Evolutionary conservation across 2,113 vertebrate genomes (phyloP).

Genomic region (Daphoenositta chrysoptera): DNA sequence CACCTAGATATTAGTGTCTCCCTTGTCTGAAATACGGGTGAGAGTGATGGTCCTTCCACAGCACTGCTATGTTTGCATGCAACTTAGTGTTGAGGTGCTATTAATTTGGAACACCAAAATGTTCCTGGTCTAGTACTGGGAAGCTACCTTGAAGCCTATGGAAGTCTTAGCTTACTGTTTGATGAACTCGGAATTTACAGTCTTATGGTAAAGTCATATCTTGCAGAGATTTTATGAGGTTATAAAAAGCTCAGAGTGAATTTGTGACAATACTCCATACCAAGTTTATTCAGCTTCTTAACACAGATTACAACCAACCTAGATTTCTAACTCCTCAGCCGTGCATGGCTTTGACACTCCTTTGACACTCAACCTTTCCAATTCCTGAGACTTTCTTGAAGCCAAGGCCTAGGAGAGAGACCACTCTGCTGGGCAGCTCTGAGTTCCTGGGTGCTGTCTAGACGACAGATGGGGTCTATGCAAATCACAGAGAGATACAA

Average conservation of each 20-base stretch:
- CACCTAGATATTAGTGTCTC: background rate
- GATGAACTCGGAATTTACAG: background rate
- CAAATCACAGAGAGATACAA: background rate
- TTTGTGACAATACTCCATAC: background rate
- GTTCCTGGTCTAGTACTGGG: background rate
- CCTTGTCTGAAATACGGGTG: background rate
- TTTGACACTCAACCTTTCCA: background rate
- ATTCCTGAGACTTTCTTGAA: background rate
- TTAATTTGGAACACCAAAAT: background rate
- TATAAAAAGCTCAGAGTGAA: background rate
- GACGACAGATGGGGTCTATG: background rate
- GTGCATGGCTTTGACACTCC: background rate
- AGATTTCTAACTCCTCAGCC: background rate
- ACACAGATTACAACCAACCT: background rate
- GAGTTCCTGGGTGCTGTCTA: constrained; percentile 12
- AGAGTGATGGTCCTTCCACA: background rate
- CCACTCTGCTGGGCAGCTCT: background rate
- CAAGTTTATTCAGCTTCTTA: background rate
- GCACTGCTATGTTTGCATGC: background rate
- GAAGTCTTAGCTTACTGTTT: background rate
- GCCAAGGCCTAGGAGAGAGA: background rate
- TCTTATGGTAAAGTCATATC: background rate
- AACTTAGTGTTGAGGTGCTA: background rate
- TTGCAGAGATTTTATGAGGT: background rate
- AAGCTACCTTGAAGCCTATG: background rate